Evolutionary conservation across 2,888 invertebrate genomes (phyloP).

Genomic region (Polyommatus icarus): DNA sequence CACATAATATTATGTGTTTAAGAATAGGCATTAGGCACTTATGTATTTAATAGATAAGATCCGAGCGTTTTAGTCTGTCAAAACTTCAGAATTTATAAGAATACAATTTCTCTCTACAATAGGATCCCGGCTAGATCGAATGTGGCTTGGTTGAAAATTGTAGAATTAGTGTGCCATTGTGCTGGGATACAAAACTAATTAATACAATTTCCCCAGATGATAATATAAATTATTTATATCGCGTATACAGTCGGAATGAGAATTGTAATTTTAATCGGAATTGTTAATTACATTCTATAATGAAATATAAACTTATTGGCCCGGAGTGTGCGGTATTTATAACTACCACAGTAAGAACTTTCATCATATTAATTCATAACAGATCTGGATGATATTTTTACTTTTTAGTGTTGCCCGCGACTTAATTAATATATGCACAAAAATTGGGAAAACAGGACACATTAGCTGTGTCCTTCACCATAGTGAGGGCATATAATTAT

Average conservation of each 20-base stretch:
- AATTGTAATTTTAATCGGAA: slow-evolving; percentile 26
- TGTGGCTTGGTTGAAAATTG: background rate
- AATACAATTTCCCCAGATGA: slow-evolving; percentile 13
- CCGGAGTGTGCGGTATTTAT: background rate
- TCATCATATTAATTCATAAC: background rate
- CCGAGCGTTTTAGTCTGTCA: no score
- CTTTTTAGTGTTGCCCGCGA: no score
- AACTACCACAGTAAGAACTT: background rate
- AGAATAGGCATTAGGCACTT: no score
- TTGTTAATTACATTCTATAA: slow-evolving; percentile 28
- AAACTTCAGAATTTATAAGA: no score
- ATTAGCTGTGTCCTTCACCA: no score
- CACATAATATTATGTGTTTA: no score
- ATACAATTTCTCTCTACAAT: no score
- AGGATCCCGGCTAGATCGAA: no score
- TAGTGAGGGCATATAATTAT: no score
- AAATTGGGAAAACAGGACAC: background rate
- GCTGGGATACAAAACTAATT: slow-evolving; percentile 23
- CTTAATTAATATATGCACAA: background rate
- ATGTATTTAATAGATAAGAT: no score
- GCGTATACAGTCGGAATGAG: slow-evolving; percentile 3
- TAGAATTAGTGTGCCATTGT: background rate
- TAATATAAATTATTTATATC: slow-evolving; percentile 7
- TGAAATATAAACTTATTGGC: slow-evolving; percentile 12
- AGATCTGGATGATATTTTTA: no score